A percentile compares a stretch with the other conserved stretches of the same genome.
These are phyloP conservation scores for Diacarnus erythraeanus DNA, from an alignment of 37 sponge, comb jelly and placozoan species.

Conservation along the genomic window DNA sequence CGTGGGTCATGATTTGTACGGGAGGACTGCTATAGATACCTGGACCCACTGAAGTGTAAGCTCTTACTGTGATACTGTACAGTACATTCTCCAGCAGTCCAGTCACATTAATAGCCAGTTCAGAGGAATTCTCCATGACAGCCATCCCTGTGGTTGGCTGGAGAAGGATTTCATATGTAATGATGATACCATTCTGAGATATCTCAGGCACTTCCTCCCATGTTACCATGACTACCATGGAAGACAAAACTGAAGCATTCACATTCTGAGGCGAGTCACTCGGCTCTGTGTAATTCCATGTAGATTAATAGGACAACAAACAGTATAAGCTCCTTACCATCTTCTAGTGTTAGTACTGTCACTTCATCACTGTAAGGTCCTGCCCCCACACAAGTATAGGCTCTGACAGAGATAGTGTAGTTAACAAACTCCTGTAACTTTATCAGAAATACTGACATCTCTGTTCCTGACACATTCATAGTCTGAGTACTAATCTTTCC, in stretches of 20 bases:
- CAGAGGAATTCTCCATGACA: neutral
- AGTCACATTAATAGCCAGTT: neutral
- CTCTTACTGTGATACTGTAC: slow-evolving; percentile 39
- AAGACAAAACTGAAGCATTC: neutral
- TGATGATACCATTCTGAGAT: slow-evolving; percentile 16
- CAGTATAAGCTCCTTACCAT: slow-evolving; percentile 17
- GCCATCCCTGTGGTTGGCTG: neutral
- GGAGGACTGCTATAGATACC: slow-evolving; percentile 22
- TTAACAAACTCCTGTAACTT: slow-evolving; percentile 19
- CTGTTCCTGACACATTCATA: neutral
- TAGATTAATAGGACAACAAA: neutral
- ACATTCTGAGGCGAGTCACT: slow-evolving; percentile 18
- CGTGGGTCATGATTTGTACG: slow-evolving; percentile 6
- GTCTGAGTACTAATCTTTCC: neutral
- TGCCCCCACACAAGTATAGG: slow-evolving; percentile 40
- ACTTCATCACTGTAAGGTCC: slow-evolving; percentile 38
- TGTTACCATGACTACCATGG: slow-evolving; percentile 3
- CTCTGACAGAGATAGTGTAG: slow-evolving; percentile 35
- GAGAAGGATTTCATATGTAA: slow-evolving; percentile 7
- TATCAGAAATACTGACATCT: neutral
- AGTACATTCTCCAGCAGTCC: slow-evolving; percentile 3
- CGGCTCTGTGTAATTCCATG: slow-evolving; percentile 2
- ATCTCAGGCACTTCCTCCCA: slow-evolving; percentile 23
- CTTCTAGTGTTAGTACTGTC: slow-evolving; percentile 1
- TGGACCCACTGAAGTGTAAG: slow-evolving; percentile 22